phyloP scores from a whole-genome alignment of 1,140 invertebrate genomes.

The Zaprionus gabonicus region DNA sequence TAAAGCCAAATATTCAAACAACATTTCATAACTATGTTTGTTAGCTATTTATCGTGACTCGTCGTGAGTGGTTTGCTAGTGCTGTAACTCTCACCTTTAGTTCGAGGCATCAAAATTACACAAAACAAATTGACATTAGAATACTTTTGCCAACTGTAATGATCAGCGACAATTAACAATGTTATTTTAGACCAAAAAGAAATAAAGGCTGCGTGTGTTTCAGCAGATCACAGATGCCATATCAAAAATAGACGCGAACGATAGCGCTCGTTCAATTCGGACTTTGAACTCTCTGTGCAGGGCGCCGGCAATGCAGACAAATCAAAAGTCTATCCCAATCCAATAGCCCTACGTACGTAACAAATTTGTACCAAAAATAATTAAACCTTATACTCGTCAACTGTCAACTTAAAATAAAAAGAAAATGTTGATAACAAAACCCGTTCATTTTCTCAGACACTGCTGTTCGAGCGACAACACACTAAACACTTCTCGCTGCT shows the following conservation, averaged over 20 bases:
- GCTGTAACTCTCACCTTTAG: slow-evolving; percentile 19
- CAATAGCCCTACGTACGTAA: slow-evolving; percentile 4
- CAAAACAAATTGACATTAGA: slow-evolving; percentile 15
- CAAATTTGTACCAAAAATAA: not conserved
- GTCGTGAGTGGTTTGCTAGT: not conserved
- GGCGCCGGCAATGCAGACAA: slow-evolving; percentile 33
- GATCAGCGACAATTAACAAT: slow-evolving; percentile 14
- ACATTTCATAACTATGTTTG: not conserved
- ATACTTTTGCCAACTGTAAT: slow-evolving; percentile 1
- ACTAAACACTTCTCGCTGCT: slow-evolving; percentile 20
- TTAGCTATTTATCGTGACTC: not conserved
- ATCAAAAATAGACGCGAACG: slow-evolving; percentile 14
- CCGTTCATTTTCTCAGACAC: slow-evolving; percentile 29
- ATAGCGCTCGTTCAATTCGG: not conserved
- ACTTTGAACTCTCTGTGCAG: slow-evolving; percentile 35
- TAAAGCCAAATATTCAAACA: not conserved
- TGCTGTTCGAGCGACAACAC: slow-evolving; percentile 11
- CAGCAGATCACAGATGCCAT: not conserved
- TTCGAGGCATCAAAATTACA: not conserved
- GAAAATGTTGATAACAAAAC: slow-evolving; percentile 39
- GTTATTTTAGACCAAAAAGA: not conserved
- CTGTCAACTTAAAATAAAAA: slow-evolving; percentile 7
- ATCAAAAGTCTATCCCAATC: not conserved
- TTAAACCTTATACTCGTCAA: not conserved
- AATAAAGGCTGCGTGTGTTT: not conserved